Conservation (phyloP, 2,888 invertebrate species). For the Podotricha telesiphe region DNA sequence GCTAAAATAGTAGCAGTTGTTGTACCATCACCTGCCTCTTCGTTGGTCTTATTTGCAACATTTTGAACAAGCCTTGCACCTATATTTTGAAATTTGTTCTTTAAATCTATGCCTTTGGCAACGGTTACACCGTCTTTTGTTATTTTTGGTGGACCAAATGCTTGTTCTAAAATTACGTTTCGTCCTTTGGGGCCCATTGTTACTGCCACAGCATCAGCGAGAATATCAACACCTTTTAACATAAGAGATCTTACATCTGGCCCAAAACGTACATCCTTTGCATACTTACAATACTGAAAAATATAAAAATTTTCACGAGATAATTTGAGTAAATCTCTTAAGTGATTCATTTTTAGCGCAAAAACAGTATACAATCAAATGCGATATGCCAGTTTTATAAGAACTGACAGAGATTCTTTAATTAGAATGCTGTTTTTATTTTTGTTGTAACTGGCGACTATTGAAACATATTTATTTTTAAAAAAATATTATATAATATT, state of each 20-base stretch:
- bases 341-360: conserved; percentile 54
- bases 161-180: conserved; percentile 98
- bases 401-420: conserved; percentile 11
- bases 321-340: conserved; percentile 43
- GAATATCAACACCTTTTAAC: conserved; percentile 98
- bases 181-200: conserved; percentile 99
- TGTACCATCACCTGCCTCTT: conserved; percentile 99
- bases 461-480: not conserved
- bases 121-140: conserved; percentile 99
- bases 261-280: conserved; percentile 99
- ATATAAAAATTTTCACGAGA: conserved; percentile 19
- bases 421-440: not conserved
- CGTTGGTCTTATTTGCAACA: conserved; percentile 99
- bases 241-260: conserved; percentile 96
- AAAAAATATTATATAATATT: not conserved
- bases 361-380: not conserved
- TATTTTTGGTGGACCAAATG: conserved; percentile 99
- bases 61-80: conserved; percentile 99
- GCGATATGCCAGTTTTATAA: not conserved
- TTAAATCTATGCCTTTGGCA: conserved; percentile 97
- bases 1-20: conserved; percentile 99
- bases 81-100: conserved; percentile 99
- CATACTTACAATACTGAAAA: conserved; percentile 73
- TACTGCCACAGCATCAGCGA: conserved; percentile 99
- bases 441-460: not conserved